phyloP scores from a whole-genome alignment of 2,113 vertebrate species.

The Anarhynchus alexandrinus region DNA sequence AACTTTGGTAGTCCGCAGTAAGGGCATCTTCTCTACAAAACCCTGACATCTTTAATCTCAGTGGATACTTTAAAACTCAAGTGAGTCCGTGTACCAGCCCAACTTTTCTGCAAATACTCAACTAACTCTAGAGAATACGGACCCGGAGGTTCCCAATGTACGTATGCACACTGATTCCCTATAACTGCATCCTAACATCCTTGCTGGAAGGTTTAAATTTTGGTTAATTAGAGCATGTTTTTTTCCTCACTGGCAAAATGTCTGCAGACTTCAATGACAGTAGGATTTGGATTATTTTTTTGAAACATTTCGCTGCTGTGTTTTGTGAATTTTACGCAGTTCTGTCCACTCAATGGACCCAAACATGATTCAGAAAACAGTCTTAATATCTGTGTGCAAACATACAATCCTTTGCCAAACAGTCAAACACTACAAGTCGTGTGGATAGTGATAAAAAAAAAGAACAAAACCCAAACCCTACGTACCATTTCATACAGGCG shows the following conservation, averaged over 20 bases:
- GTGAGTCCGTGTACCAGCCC: neutral
- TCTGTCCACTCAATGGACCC: neutral
- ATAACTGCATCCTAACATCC: neutral
- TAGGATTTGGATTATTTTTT: neutral
- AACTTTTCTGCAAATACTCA: neutral
- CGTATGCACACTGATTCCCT: accelerated
- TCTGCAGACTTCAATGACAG: neutral
- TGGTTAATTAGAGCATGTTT: neutral
- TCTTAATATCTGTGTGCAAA: neutral
- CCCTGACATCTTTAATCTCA: neutral
- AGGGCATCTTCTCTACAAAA: neutral
- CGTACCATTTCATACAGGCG: neutral
- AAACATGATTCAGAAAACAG: neutral
- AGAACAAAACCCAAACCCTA: neutral
- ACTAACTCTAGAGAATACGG: neutral
- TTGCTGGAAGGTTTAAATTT: neutral
- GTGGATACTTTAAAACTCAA: neutral
- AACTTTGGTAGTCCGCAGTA: neutral
- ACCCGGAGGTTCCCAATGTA: neutral
- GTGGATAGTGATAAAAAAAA: neutral
- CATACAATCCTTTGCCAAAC: neutral
- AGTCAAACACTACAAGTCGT: neutral
- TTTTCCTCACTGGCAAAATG: neutral
- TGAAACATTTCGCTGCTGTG: accelerated
- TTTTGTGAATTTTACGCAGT: neutral